Percentiles rank a stretch among this genome's conserved stretches.
Conservation (phyloP, 2,797 vertebrate species). For the Rhabdomys pumilio region DNA sequence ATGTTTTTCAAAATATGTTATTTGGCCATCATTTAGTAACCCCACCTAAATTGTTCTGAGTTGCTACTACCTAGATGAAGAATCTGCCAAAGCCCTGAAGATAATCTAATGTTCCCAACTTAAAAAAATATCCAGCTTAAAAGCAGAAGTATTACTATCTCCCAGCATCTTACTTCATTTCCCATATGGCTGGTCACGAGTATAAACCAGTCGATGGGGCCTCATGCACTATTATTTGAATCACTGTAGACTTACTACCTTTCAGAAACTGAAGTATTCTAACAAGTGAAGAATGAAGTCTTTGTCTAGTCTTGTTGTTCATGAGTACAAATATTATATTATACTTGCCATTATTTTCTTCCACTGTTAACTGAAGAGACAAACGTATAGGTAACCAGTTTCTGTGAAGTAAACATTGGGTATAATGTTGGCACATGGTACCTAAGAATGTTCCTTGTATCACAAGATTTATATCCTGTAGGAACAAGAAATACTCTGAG, state of each 20-base stretch:
- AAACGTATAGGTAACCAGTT: not conserved
- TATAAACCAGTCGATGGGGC: not conserved
- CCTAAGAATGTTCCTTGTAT: not conserved
- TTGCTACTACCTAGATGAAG: not conserved
- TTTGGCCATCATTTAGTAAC: not conserved
- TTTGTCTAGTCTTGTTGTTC: not conserved
- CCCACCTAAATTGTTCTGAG: not conserved
- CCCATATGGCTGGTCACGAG: accelerated
- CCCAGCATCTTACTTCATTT: not conserved
- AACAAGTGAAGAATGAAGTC: not conserved
- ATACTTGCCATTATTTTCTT: not conserved
- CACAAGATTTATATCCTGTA: not conserved
- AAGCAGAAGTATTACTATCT: not conserved
- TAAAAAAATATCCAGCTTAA: not conserved
- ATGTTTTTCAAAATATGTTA: not conserved
- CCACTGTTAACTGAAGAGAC: not conserved
- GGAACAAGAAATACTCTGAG: not conserved
- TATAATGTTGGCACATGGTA: not conserved
- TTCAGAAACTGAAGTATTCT: not conserved
- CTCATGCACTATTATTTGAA: accelerated
- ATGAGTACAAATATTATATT: not conserved
- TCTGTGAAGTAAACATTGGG: not conserved
- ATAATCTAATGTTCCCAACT: not conserved
- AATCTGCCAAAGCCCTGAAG: not conserved
- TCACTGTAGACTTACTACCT: too few relatives aligned